Evolutionary conservation across 2,888 invertebrate genomes (phyloP).

Genomic region (Pristionchus japonicus): DNA sequence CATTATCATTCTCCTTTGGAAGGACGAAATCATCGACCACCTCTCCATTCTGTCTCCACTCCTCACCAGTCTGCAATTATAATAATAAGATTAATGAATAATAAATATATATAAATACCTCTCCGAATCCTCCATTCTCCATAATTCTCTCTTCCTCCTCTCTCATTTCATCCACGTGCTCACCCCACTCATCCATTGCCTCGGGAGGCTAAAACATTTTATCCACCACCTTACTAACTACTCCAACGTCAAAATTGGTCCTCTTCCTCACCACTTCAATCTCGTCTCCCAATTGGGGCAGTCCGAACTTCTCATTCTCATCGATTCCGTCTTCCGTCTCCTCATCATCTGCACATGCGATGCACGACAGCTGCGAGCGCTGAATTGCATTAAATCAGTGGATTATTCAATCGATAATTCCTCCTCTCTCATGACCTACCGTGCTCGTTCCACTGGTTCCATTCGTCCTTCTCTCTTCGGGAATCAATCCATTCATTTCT

Average conservation of each 20-base stretch:
- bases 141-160: neutral
- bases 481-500: neutral
- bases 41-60: neutral
- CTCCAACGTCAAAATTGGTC: too few species aligned
- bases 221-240: too few species aligned
- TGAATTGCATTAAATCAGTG: neutral
- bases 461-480: neutral
- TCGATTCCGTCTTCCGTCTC: neutral
- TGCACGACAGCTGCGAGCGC: constrained; percentile 13
- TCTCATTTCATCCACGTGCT: neutral
- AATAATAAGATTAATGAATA: neutral
- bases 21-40: neutral
- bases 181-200: neutral
- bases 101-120: neutral
- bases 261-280: constrained; percentile 36
- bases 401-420: neutral
- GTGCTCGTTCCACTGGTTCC: neutral
- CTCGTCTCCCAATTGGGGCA: constrained; percentile 35
- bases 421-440: neutral
- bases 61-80: neutral
- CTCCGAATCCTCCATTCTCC: neutral
- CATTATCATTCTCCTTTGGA: neutral
- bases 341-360: neutral
- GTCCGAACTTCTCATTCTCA: neutral
- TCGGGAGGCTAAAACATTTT: neutral